Percentiles rank a stretch among this genome's conserved stretches.
Evolutionary conservation across 2,888 invertebrate genomes (phyloP).

Genomic region (Metacarcinus magister): DNA sequence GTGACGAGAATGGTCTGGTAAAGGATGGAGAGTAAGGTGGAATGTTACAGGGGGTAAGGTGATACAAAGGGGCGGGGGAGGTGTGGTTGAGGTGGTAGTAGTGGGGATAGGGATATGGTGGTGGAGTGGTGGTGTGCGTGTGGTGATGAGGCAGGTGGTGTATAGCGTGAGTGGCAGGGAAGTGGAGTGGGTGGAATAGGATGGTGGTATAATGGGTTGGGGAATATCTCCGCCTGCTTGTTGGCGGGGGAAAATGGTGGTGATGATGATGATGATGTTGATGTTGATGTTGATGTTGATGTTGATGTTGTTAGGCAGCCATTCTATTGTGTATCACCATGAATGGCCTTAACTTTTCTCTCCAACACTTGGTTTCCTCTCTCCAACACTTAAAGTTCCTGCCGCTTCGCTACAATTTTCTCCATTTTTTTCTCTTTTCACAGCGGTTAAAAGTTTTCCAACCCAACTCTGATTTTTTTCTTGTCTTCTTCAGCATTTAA

Average conservation of each 20-base stretch:
- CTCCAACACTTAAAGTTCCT: background rate
- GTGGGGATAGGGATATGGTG: background rate
- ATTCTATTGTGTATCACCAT: background rate
- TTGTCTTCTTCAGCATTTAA: background rate
- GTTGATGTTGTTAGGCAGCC: background rate
- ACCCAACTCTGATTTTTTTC: background rate
- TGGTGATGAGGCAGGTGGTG: background rate
- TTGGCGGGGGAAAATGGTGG: background rate
- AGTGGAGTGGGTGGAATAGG: background rate
- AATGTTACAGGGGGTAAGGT: background rate
- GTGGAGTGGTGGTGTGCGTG: background rate
- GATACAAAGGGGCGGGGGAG: background rate
- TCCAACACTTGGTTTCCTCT: background rate
- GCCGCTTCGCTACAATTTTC: background rate
- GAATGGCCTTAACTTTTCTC: background rate
- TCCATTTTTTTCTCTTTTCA: conserved; percentile 27
- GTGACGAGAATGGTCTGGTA: background rate
- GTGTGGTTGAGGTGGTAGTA: background rate
- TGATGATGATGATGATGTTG: background rate
- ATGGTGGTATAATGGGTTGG: background rate
- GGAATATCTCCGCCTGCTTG: background rate
- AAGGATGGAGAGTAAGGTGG: background rate
- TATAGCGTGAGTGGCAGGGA: background rate
- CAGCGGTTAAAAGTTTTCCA: background rate
- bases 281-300: background rate